Base-by-base conservation (phyloP, 2,113 vertebrate species). In the Muntiacus reevesi region DNA sequence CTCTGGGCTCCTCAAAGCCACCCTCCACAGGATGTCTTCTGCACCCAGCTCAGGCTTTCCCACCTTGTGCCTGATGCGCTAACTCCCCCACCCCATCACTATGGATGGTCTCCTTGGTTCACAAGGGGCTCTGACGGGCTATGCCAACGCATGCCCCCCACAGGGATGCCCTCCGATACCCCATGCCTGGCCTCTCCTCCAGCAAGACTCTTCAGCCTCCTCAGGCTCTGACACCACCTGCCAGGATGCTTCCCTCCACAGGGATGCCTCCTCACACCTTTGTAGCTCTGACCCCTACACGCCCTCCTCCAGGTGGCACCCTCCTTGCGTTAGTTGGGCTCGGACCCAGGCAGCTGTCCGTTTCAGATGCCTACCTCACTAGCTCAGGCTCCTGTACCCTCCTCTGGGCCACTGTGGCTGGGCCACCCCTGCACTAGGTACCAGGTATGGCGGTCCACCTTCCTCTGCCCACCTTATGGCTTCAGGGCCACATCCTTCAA, bases 31-130 rank as follows among this genome's bases (percentile, higher is more conserved):
- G 14, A 10, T 0, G 2, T 16, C 81, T 55, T 60, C 50, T 47
- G 33, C 16, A 14, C 28, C 87, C 25, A 33, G 17, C 47, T 55
- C 55, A 45, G 36, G 16, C n/a, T n/a, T 36, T 25, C 36, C 8
- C 36, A 33, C 16, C 12, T 2, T 33, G 10, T 54, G 74, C 40
- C 78, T 7, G 14, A 33, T 11, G 7, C 11, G 14, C 47, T 14
- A 1, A 3, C 17, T 7, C 3, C 1, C n/a, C 25, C 17, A 3
- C 11, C 5, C 28, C 23, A 25, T 30, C 57, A 43, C 16, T 47
- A 3, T 5, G 59, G 17, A 12, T 27, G 21, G 16, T 57, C 36
- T 43, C 11, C 10, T 81, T 2, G 2, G 59, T 40, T 52, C 4
- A 45, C n/a, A 16, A 0, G 36, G 45, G 15, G 3, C 36, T 30